These are phyloP conservation scores for Phylloscopus collybita DNA, from an alignment of 2,797 vertebrate species.

Conservation along the genomic window DNA sequence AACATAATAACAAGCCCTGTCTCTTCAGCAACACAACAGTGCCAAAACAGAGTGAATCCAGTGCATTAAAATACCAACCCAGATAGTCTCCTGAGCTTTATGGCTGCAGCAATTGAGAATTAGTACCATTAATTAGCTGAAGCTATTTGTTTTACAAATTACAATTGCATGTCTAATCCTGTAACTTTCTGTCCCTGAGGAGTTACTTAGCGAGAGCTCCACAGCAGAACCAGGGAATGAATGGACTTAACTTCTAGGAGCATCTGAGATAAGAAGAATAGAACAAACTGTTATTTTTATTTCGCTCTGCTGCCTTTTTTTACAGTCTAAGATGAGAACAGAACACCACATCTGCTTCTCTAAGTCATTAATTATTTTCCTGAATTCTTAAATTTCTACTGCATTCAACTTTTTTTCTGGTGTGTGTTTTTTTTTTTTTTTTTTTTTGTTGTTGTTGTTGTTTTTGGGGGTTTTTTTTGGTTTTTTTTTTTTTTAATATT, in stretches of 20 bases:
- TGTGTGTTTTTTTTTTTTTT: not conserved
- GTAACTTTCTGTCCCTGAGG: not conserved
- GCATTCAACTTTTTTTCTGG: not conserved
- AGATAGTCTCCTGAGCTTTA: not conserved
- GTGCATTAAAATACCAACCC: not conserved
- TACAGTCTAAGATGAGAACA: not conserved
- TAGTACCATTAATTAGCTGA: constrained; percentile 27
- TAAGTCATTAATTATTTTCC: not conserved
- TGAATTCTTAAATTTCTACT: not conserved
- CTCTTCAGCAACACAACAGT: not conserved
- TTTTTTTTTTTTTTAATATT: not conserved
- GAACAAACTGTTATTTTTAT: not conserved
- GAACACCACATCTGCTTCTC: not conserved
- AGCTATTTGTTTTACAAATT: constrained; percentile 48
- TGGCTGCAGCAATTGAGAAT: not conserved
- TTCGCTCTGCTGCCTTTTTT: not conserved
- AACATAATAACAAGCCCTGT: not conserved
- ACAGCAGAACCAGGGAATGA: not conserved
- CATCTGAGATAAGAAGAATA: not conserved
- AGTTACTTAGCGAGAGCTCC: not conserved
- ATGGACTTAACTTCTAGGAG: not conserved
- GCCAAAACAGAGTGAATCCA: not conserved
- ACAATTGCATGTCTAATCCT: not conserved
- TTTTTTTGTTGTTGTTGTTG: too few relatives aligned
- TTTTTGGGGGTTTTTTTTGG: too few relatives aligned